Percentiles rank a stretch among this genome's conserved stretches.
Evolutionary conservation across 2,113 vertebrate species (phyloP).

Genomic region (Phoenicopterus ruber): DNA sequence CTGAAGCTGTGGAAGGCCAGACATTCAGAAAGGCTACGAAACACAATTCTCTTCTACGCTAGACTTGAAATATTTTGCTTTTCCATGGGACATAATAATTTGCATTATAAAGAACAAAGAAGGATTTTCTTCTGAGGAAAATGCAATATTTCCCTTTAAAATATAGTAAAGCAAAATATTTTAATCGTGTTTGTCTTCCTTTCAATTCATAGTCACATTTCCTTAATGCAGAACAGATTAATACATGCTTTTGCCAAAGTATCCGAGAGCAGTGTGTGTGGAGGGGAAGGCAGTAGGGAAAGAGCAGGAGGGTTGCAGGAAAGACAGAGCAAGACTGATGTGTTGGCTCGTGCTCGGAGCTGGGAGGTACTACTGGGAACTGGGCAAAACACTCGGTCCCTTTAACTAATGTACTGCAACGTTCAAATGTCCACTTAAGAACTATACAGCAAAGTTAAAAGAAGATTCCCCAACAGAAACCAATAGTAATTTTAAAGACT

Average conservation of each 20-base stretch:
- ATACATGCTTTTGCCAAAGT: not conserved
- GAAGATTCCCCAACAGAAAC: not conserved
- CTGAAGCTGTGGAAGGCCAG: not conserved
- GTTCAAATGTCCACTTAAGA: not conserved
- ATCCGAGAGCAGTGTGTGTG: not conserved
- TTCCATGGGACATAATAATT: not conserved
- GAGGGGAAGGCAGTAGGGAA: not conserved
- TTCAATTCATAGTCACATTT: not conserved
- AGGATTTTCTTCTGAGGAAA: not conserved
- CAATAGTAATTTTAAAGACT: not conserved
- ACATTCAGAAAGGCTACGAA: not conserved
- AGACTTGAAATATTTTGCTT: not conserved
- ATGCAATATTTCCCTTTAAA: not conserved
- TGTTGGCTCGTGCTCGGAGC: fast-evolving
- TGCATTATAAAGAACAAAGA: not conserved
- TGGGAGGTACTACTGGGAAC: not conserved
- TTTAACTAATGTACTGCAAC: not conserved
- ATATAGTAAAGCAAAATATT: not conserved
- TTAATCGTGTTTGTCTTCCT: not conserved
- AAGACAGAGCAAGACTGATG: not conserved
- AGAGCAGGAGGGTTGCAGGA: not conserved
- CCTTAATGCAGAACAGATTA: not conserved
- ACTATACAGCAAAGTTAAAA: not conserved
- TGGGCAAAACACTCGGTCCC: not conserved
- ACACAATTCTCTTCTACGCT: not conserved